phyloP scores from a whole-genome alignment of 2,113 vertebrate species.

The Haemorhous mexicanus region DNA sequence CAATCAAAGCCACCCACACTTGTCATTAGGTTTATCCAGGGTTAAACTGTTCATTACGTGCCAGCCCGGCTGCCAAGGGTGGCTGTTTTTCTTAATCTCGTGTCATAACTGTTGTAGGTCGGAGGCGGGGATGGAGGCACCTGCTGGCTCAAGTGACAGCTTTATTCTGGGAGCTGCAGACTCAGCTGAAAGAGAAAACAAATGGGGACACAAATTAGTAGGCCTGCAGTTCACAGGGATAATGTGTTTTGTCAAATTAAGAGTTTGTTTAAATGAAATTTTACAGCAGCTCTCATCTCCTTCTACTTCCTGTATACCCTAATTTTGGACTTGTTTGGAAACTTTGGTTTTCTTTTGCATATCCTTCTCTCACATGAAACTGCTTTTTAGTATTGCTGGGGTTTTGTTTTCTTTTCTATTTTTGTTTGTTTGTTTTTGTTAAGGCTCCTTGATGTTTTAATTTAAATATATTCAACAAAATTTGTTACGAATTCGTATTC shows the following conservation, averaged over 20 bases:
- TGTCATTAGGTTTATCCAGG: slow-evolving; percentile 59
- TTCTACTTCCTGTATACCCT: not conserved
- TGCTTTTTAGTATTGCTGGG: not conserved
- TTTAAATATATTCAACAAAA: not conserved
- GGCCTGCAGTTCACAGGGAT: not conserved
- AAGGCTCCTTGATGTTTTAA: not conserved
- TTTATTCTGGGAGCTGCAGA: slow-evolving; percentile 20
- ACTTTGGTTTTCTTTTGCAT: not conserved
- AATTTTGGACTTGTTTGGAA: not conserved
- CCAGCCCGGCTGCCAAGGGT: not conserved
- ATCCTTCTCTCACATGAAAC: not conserved
- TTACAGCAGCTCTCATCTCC: not conserved
- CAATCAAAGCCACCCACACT: slow-evolving; percentile 43
- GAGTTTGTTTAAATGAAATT: slow-evolving; percentile 14
- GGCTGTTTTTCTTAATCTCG: slow-evolving; percentile 59
- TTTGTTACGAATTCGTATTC: not conserved
- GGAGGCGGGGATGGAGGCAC: not conserved
- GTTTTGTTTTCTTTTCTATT: not conserved
- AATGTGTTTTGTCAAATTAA: not conserved
- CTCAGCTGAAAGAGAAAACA: slow-evolving; percentile 16
- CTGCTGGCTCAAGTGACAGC: slow-evolving; percentile 43
- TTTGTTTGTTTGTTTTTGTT: not conserved
- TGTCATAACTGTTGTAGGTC: slow-evolving; percentile 28
- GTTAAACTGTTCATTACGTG: slow-evolving; percentile 48
- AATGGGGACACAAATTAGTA: not conserved